Conservation (phyloP, 2,113 vertebrate genomes). For the Notiomystis cincta region DNA sequence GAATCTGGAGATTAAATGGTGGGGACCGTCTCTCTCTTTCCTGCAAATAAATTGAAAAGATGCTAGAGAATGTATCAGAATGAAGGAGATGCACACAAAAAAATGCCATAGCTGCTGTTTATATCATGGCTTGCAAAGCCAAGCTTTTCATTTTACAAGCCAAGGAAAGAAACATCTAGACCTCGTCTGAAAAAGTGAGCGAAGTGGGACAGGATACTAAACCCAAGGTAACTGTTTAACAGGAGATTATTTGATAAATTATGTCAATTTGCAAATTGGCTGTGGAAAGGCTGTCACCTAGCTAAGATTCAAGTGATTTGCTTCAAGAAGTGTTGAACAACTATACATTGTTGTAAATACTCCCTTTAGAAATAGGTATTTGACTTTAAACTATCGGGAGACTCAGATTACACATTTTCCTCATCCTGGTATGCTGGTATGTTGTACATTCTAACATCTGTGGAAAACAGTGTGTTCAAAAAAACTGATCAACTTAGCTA, state of each 20-base stretch:
- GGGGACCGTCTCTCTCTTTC: constrained; percentile 94
- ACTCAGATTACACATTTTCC: neutral
- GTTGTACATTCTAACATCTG: neutral
- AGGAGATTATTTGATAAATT: neutral
- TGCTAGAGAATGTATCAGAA: neutral
- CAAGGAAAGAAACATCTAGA: neutral
- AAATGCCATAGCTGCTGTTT: neutral
- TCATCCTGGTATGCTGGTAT: neutral
- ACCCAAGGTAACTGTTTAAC: neutral
- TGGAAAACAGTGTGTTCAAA: neutral
- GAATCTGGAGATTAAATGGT: constrained; percentile 94
- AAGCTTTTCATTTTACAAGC: neutral
- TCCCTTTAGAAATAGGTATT: neutral
- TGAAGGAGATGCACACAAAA: neutral
- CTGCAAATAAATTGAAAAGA: constrained; percentile 67
- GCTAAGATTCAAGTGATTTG: neutral
- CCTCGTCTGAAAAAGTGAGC: neutral
- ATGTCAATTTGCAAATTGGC: neutral
- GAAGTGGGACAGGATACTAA: neutral
- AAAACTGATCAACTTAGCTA: neutral
- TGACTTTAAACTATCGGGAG: neutral
- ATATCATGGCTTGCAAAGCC: neutral
- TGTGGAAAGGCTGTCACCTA: neutral
- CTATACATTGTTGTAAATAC: neutral
- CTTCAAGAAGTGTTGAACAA: neutral